These are phyloP conservation scores for Meghimatium bilineatum DNA, from an alignment of 2,888 invertebrate species.

Conservation along the genomic window DNA sequence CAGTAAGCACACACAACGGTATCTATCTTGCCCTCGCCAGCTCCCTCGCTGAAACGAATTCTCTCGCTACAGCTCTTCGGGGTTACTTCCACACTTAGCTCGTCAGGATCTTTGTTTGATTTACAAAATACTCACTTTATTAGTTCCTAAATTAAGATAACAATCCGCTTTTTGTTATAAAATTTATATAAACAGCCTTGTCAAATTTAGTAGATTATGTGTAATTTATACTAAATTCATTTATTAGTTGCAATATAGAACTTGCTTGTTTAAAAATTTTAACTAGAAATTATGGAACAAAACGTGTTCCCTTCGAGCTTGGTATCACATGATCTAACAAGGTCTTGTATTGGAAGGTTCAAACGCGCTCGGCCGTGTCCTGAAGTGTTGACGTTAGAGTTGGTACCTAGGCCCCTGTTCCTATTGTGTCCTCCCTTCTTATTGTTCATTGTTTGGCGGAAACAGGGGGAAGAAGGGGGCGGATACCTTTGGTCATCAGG, in stretches of 20 bases:
- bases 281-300: too few species aligned
- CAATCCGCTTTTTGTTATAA: too few species aligned
- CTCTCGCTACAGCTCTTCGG: not conserved
- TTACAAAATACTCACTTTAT: not conserved
- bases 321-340: slow-evolving; percentile 1
- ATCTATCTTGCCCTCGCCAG: not conserved
- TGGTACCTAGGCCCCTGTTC: not conserved
- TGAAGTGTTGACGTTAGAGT: not conserved
- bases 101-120: slow-evolving; percentile 6
- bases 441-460: not conserved
- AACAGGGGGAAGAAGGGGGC: not conserved
- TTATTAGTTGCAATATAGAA: too few species aligned
- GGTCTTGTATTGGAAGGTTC: not conserved
- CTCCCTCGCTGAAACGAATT: not conserved
- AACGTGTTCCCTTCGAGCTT: slow-evolving; percentile 9
- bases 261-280: too few species aligned
- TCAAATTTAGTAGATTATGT: too few species aligned
- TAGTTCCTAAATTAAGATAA: too few species aligned
- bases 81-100: not conserved
- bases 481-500: too few species aligned
- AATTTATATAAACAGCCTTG: too few species aligned
- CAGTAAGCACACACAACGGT: slow-evolving; percentile 26
- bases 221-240: too few species aligned
- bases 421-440: not conserved
- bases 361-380: slow-evolving; percentile 22